Evolutionary conservation across 2,113 vertebrate genomes (phyloP).

Genomic region (Catharus fuscescens): DNA sequence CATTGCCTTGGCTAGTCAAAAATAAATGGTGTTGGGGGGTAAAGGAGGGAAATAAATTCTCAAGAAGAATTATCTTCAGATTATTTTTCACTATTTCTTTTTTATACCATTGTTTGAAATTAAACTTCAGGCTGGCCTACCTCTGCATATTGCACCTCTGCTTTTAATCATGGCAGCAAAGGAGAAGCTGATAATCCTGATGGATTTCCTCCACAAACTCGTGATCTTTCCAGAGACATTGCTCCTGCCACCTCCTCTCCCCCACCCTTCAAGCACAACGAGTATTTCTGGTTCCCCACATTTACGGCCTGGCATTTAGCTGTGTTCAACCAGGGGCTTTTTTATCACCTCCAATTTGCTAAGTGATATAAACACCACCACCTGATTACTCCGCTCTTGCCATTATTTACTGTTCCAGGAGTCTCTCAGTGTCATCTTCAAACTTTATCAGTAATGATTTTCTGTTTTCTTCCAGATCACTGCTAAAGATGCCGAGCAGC

Average conservation of each 20-base stretch:
- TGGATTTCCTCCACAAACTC: neutral
- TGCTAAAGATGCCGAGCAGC: neutral
- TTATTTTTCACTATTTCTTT: conserved; percentile 4
- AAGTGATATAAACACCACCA: conserved; percentile 36
- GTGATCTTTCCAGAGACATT: neutral
- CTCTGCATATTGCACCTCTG: neutral
- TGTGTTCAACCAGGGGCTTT: neutral
- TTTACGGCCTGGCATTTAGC: conserved; percentile 35
- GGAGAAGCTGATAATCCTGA: neutral
- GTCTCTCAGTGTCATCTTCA: conserved; percentile 37
- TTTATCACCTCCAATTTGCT: conserved; percentile 54
- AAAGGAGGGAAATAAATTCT: neutral
- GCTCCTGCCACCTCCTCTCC: neutral
- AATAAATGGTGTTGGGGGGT: neutral
- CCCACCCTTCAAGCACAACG: fast-evolving
- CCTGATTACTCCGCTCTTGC: neutral
- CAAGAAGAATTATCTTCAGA: neutral
- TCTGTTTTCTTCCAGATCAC: conserved; percentile 33
- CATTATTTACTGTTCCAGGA: conserved; percentile 41
- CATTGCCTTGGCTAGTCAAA: neutral
- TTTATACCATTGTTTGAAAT: neutral
- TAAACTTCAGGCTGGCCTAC: neutral
- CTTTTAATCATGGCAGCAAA: neutral
- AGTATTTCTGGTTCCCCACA: neutral
- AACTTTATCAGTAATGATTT: conserved; percentile 64